These are phyloP conservation scores for Sepioteuthis lessoniana DNA, from an alignment of 2,888 invertebrate species.

Conservation along the genomic window DNA sequence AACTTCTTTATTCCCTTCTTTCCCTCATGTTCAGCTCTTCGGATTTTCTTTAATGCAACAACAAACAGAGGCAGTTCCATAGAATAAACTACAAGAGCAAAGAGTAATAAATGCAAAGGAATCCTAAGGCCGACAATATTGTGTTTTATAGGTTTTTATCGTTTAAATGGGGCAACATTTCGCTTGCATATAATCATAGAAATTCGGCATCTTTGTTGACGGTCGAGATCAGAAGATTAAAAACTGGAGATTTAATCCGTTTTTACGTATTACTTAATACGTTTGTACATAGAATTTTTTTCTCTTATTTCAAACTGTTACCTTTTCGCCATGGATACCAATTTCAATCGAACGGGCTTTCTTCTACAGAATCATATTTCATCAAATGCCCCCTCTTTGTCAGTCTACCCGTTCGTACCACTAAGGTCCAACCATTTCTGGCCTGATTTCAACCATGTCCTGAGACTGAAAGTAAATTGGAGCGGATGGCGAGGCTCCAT, in stretches of 20 bases:
- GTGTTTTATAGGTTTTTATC: neutral
- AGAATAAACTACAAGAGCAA: neutral
- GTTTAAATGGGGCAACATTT: neutral
- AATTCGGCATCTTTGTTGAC: neutral
- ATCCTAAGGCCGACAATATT: neutral
- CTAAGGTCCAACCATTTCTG: too few species aligned
- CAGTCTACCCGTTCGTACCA: too few species aligned
- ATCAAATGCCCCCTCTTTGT: too few species aligned
- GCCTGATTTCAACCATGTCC: too few species aligned
- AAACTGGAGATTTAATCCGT: neutral
- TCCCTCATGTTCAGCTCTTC: neutral
- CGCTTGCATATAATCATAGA: neutral
- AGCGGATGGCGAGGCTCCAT: too few species aligned
- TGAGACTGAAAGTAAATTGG: too few species aligned
- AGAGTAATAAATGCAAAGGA: neutral
- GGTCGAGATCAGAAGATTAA: neutral
- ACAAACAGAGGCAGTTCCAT: neutral
- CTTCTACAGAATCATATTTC: too few species aligned
- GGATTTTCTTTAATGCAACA: neutral
- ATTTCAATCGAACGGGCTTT: neutral
- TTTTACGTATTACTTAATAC: neutral
- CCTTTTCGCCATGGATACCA: neutral
- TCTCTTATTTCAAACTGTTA: neutral
- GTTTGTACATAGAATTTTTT: neutral
- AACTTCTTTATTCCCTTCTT: neutral